Conservation (phyloP, 2,888 invertebrate species). For the Heteromyza rotundicornis region DNA sequence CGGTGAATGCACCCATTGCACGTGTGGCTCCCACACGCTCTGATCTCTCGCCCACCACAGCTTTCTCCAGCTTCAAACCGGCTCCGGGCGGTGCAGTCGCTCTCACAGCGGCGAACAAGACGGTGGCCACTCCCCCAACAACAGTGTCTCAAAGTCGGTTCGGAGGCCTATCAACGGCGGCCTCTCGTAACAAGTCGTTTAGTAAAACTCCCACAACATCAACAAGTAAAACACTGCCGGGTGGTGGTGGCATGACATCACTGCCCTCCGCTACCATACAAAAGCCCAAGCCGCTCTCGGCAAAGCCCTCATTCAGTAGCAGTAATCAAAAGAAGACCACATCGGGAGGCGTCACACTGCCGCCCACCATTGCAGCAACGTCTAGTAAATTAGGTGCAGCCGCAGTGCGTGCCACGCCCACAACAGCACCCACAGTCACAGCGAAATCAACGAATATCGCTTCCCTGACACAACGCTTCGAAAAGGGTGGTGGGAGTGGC, state of each 20-base stretch:
- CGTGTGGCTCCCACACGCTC: conserved; percentile 60
- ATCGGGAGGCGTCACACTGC: conserved; percentile 27
- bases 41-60: conserved; percentile 51
- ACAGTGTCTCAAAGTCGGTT: conserved; percentile 33
- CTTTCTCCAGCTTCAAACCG: conserved; percentile 61
- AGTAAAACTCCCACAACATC: conserved; percentile 29
- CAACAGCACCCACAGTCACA: too few relatives aligned
- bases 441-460: conserved; percentile 49
- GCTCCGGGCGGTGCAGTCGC: conserved; percentile 26
- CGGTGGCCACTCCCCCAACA: conserved; percentile 22
- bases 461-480: conserved; percentile 52
- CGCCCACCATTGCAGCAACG: conserved; percentile 27
- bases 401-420: conserved; percentile 36
- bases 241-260: conserved; percentile 32
- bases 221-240: conserved; percentile 46
- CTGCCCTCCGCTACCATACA: conserved; percentile 50
- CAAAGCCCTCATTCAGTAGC: conserved; percentile 51
- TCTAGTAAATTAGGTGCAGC: conserved; percentile 24
- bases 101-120: not conserved
- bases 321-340: conserved; percentile 33
- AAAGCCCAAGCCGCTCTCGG: conserved; percentile 54
- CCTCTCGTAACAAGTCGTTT: conserved; percentile 43
- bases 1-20: conserved; percentile 70
- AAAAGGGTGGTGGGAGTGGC: conserved; percentile 36
- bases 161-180: conserved; percentile 25